Percentiles rank a stretch among this genome's conserved stretches.
These are phyloP conservation scores for Blastomussa wellsi DNA, from an alignment of 92 coral and sea anemone genomes.

Conservation along the genomic window DNA sequence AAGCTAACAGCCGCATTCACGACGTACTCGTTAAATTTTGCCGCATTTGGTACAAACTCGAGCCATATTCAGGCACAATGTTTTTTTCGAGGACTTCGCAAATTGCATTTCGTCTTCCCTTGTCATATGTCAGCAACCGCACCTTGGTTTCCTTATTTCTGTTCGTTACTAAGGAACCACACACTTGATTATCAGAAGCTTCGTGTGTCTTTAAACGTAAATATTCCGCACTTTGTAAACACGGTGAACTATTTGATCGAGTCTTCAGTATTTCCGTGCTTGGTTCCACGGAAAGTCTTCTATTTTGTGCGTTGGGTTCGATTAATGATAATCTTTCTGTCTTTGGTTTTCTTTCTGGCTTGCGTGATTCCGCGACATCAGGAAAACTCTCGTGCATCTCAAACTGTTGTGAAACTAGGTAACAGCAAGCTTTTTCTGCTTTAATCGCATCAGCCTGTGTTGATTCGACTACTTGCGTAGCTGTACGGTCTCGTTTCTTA, in stretches of 20 bases:
- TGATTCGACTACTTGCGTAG: neutral
- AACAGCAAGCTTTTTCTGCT: neutral
- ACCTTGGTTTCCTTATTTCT: neutral
- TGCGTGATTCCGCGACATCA: neutral
- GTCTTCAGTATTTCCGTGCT: neutral
- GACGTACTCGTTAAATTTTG: constrained; percentile 3
- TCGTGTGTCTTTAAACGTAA: neutral
- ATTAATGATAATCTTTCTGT: neutral
- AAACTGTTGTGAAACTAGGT: neutral
- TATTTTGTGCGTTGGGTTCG: neutral
- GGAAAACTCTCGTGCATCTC: neutral
- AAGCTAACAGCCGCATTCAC: neutral
- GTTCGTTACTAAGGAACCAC: neutral
- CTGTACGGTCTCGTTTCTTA: neutral
- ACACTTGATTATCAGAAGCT: neutral
- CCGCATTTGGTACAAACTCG: constrained; percentile 41
- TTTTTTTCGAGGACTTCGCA: constrained; percentile 45
- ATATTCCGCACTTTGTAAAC: neutral
- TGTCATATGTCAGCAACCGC: neutral
- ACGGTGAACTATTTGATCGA: neutral
- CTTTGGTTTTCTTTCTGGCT: neutral
- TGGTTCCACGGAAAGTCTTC: neutral
- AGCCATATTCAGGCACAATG: constrained; percentile 24
- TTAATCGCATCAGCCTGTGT: neutral
- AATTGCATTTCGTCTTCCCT: constrained; percentile 38